Evolutionary conservation across 1,140 invertebrate genomes (phyloP), one percentile per base, ranked within the genome.

Genomic region (Papilio polytes): DNA sequence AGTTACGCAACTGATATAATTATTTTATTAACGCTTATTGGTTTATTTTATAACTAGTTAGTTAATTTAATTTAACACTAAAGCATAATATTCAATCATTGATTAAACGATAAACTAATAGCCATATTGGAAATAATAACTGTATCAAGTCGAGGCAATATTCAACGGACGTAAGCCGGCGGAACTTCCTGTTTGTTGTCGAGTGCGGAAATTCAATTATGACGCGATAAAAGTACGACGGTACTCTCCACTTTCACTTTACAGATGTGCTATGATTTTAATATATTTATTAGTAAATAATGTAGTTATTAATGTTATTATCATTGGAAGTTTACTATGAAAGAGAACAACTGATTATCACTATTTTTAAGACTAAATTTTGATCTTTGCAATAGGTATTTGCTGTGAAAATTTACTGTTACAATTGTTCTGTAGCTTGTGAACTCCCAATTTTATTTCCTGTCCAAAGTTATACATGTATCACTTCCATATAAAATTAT

Each of bases 151-250:
- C 81, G 83, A 88, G 89, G 87, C 89, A 90, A 90, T 92, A 89
- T 92, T 88, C 88, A 85, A 85, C 83, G 80, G 80, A 78, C 82
- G 86, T 80, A 80, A 87, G 86, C 85, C 86, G 82, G 81, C 86
- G 85, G 82, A 84, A 87, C 89, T 91, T 92, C 90, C 90, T 89
- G 90, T 91, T 92, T 90, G 91, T 86, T 86, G 88, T 85, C 85
- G 83, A 85, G 85, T 80, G 85, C 87, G 90, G 90, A 92, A 92
- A 94, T 90, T 91, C 89, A 92, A 94, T 92, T 94, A 94, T 83
- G 80, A 84, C 81, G 81, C 90, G 85, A 91, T 91, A 90, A 92
- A 92, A 91, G 86, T 92, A 72, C 59, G 2, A 44, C 80, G 77
- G 73, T 66, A 63, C 73, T 4, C 2, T 18, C 15, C 41, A 74